phyloP scores from a whole-genome alignment of 2,797 vertebrate species.

The Danio kyathit region DNA sequence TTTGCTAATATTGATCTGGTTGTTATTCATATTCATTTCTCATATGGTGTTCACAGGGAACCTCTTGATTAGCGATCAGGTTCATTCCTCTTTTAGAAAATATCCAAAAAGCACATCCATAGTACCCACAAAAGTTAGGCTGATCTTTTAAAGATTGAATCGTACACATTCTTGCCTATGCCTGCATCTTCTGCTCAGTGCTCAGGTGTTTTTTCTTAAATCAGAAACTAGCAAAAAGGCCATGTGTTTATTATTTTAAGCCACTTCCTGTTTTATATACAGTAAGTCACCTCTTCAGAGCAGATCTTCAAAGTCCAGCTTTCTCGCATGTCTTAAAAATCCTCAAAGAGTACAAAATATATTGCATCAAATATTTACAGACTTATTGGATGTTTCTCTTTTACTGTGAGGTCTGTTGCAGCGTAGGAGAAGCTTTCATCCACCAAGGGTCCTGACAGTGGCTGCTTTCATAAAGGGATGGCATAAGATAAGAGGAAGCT shows the following conservation, averaged over 20 bases:
- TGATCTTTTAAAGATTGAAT: too few relatives aligned
- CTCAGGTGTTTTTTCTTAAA: slow-evolving; percentile 1
- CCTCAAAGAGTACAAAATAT: slow-evolving; percentile 82
- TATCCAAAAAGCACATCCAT: too few relatives aligned
- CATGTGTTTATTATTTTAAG: slow-evolving; percentile 56
- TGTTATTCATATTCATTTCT: too few relatives aligned
- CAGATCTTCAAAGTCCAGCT: slow-evolving; percentile 64
- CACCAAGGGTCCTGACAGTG: slow-evolving; percentile 77
- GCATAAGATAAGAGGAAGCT: slow-evolving; percentile 80
- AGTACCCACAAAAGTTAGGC: too few relatives aligned
- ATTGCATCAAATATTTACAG: slow-evolving; percentile 83
- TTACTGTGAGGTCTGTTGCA: slow-evolving; percentile 70
- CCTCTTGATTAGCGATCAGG: too few relatives aligned
- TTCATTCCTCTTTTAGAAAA: too few relatives aligned
- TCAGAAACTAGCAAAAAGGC: slow-evolving; percentile 21
- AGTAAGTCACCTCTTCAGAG: slow-evolving; percentile 50
- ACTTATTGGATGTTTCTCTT: slow-evolving; percentile 72
- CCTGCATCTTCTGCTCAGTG: too few relatives aligned
- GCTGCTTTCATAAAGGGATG: slow-evolving; percentile 78
- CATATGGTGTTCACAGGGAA: too few relatives aligned
- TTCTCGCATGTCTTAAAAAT: slow-evolving; percentile 71
- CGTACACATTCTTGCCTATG: too few relatives aligned
- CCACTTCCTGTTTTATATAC: slow-evolving; percentile 61
- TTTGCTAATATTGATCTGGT: too few relatives aligned
- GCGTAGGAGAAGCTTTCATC: slow-evolving; percentile 79